These are phyloP conservation scores for Podargus strigoides DNA, from an alignment of 2,797 vertebrate genomes.

Conservation along the genomic window DNA sequence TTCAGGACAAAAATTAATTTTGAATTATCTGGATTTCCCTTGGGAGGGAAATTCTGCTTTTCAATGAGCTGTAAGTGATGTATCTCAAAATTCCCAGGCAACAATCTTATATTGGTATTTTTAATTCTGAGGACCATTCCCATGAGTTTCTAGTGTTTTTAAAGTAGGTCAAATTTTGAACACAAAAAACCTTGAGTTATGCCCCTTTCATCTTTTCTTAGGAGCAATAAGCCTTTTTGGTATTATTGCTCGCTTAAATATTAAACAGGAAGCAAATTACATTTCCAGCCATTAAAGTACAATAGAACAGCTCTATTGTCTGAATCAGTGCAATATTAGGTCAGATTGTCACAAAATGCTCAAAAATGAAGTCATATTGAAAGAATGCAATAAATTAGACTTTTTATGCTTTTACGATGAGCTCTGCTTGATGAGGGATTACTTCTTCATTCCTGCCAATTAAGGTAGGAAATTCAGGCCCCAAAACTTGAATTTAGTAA, in stretches of 20 bases:
- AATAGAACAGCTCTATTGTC: constrained; percentile 63
- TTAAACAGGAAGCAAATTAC: constrained; percentile 69
- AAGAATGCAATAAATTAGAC: constrained; percentile 62
- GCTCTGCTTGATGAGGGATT: neutral
- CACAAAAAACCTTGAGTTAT: constrained; percentile 64
- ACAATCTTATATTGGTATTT: constrained; percentile 66
- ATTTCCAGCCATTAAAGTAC: constrained; percentile 60
- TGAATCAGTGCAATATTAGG: constrained; percentile 63
- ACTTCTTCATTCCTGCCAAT: constrained; percentile 27
- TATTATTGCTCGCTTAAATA: constrained; percentile 62
- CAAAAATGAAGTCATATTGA: constrained; percentile 62
- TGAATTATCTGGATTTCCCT: constrained; percentile 58
- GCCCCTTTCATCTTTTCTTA: constrained; percentile 61
- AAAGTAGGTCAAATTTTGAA: constrained; percentile 66
- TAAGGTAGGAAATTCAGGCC: constrained; percentile 10
- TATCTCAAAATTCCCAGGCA: constrained; percentile 62
- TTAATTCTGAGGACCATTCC: constrained; percentile 61
- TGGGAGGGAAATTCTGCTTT: constrained; percentile 58
- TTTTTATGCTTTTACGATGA: constrained; percentile 7
- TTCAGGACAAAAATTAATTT: constrained; percentile 60
- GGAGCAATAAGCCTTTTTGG: constrained; percentile 58
- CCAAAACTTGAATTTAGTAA: neutral
- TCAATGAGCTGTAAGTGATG: constrained; percentile 53
- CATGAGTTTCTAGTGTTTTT: constrained; percentile 57
- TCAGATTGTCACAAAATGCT: constrained; percentile 45